These are phyloP conservation scores for Apodemus sylvaticus DNA, from an alignment of 2,113 vertebrate species.

Conservation along the genomic window DNA sequence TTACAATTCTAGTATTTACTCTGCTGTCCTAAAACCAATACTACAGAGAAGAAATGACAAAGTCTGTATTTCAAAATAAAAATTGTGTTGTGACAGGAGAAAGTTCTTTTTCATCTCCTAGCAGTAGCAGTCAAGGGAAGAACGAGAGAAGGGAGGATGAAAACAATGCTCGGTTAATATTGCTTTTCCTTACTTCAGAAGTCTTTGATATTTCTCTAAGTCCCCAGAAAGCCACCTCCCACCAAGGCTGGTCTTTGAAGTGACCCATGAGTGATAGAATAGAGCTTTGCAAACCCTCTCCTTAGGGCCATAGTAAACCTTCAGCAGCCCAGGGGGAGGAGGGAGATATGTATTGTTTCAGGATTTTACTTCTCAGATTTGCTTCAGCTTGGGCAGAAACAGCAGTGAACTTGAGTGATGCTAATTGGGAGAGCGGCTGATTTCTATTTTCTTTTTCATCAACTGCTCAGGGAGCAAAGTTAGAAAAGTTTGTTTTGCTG, in stretches of 20 bases:
- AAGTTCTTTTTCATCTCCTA: neutral
- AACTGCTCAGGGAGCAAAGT: conserved; percentile 29
- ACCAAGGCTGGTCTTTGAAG: neutral
- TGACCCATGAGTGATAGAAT: neutral
- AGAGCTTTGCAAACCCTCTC: neutral
- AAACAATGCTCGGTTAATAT: neutral
- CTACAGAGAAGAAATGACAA: neutral
- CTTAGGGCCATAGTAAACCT: neutral
- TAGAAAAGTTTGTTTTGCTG: conserved; percentile 65
- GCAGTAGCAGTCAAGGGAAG: neutral
- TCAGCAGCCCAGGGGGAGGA: neutral
- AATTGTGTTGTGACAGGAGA: neutral
- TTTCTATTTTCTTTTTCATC: conserved; percentile 57
- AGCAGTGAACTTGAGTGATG: conserved; percentile 60
- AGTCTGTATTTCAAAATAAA: neutral
- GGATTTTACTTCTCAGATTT: conserved; percentile 26
- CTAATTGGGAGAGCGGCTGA: conserved; percentile 46
- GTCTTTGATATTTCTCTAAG: neutral
- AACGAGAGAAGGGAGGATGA: neutral
- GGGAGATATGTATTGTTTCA: neutral
- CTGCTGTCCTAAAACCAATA: neutral
- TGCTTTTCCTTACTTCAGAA: neutral
- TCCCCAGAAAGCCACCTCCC: neutral
- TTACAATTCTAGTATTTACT: neutral
- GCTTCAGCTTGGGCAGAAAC: conserved; percentile 32